Conservation (phyloP, 2,797 vertebrate species). For the Characodon lateralis region DNA sequence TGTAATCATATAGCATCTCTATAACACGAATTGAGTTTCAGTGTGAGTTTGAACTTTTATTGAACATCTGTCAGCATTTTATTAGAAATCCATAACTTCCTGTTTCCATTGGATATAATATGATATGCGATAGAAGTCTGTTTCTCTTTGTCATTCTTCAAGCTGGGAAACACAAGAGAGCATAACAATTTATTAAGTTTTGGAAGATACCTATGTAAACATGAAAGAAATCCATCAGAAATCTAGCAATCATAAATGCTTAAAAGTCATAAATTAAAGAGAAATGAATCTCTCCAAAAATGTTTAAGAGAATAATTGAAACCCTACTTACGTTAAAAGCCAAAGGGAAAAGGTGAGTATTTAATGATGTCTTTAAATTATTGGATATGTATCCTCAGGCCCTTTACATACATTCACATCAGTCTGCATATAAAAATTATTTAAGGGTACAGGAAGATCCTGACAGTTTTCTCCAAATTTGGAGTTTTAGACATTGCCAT, state of each 20-base stretch:
- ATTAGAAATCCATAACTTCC: neutral
- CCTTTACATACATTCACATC: neutral
- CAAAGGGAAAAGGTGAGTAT: neutral
- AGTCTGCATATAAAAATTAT: neutral
- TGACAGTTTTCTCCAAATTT: neutral
- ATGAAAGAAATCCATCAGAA: no score
- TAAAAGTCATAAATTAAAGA: neutral
- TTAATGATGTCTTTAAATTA: neutral
- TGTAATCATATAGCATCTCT: neutral
- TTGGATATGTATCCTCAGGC: neutral
- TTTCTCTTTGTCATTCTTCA: neutral
- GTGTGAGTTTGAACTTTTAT: neutral
- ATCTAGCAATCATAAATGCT: neutral
- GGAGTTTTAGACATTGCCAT: neutral
- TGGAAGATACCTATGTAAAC: neutral
- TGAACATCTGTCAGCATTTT: neutral
- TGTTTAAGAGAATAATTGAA: neutral
- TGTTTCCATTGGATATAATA: neutral
- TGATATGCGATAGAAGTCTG: neutral
- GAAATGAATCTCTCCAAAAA: neutral
- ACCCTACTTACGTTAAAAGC: neutral
- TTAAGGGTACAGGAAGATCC: slow-evolving; percentile 2
- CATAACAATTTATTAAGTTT: neutral
- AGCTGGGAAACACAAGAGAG: neutral
- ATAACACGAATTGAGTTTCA: neutral